Evolutionary conservation across 2,888 invertebrate genomes (phyloP).

Genomic region (Hypomecis punctinalis): DNA sequence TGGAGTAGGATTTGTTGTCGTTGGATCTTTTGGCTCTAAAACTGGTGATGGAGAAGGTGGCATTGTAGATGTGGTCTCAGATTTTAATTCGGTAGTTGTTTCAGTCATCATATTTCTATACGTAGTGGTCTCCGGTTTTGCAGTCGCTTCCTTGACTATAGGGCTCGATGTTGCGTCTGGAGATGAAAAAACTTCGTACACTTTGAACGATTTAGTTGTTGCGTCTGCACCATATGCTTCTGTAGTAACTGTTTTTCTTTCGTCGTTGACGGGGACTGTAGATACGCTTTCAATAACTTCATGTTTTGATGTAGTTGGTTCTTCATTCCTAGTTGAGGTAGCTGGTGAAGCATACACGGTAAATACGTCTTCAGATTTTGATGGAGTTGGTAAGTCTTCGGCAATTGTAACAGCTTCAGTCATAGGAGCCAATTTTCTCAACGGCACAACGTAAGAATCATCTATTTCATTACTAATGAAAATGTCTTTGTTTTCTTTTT

Average conservation of each 20-base stretch:
- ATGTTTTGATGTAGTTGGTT: conserved; percentile 52
- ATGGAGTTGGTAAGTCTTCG: conserved; percentile 46
- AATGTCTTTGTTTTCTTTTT: conserved; percentile 68
- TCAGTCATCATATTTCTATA: conserved; percentile 65
- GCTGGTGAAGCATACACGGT: conserved; percentile 63
- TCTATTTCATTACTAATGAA: conserved; percentile 81
- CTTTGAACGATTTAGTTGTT: conserved; percentile 70
- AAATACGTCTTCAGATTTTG: conserved; percentile 57
- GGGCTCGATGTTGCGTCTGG: conserved; percentile 50
- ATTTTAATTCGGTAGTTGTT: conserved; percentile 70
- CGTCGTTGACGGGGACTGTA: conserved; percentile 65
- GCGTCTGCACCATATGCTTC: conserved; percentile 63
- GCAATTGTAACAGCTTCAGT: conserved; percentile 46
- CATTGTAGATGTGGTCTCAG: conserved; percentile 70
- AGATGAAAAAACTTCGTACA: conserved; percentile 74
- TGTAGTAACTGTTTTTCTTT: conserved; percentile 56
- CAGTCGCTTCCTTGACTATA: conserved; percentile 42
- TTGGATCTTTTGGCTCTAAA: conserved; percentile 49
- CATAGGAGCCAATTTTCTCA: conserved; percentile 54
- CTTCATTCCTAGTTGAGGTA: conserved; percentile 51
- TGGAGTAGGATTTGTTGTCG: conserved; percentile 53
- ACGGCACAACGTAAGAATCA: conserved; percentile 60
- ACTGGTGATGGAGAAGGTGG: conserved; percentile 59
- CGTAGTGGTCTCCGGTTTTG: conserved; percentile 58
- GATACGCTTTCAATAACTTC: conserved; percentile 74